These are phyloP conservation scores for Amblyraja radiata DNA, from an alignment of 2,797 vertebrate species.

Conservation along the genomic window DNA sequence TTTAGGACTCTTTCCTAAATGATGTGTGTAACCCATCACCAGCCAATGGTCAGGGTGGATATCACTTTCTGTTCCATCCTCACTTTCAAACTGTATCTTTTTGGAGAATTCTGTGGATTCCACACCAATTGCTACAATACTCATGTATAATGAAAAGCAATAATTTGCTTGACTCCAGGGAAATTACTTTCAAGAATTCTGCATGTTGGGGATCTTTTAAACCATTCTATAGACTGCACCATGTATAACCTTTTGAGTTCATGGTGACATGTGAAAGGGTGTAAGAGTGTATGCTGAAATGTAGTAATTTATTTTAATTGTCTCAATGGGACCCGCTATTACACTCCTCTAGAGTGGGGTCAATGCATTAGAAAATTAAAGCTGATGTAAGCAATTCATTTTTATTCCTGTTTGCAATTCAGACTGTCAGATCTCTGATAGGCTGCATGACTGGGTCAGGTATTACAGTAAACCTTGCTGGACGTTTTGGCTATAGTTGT, in stretches of 20 bases:
- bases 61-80: no score
- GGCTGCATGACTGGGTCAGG: not conserved
- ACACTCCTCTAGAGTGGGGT: constrained; percentile 71
- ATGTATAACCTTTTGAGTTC: constrained; percentile 72
- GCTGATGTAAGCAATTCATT: constrained; percentile 65
- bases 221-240: constrained; percentile 67
- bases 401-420: constrained; percentile 79
- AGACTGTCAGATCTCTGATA: constrained; percentile 44
- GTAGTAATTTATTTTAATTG: constrained; percentile 90
- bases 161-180: constrained; percentile 46
- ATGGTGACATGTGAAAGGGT: constrained; percentile 83
- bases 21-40: not conserved
- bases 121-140: constrained; percentile 44
- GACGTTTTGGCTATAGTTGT: not conserved
- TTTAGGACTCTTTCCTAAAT: not conserved
- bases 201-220: constrained; percentile 36
- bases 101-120: constrained; percentile 37
- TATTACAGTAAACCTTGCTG: not conserved
- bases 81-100: constrained; percentile 32
- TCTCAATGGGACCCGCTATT: constrained; percentile 79
- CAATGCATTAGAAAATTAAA: constrained; percentile 84
- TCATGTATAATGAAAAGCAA: constrained; percentile 40
- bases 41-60: not conserved
- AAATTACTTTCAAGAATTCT: constrained; percentile 39
- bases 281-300: constrained; percentile 68